These are phyloP conservation scores for Carcharodon carcharias DNA, from an alignment of 2,797 vertebrate genomes.

Conservation along the genomic window DNA sequence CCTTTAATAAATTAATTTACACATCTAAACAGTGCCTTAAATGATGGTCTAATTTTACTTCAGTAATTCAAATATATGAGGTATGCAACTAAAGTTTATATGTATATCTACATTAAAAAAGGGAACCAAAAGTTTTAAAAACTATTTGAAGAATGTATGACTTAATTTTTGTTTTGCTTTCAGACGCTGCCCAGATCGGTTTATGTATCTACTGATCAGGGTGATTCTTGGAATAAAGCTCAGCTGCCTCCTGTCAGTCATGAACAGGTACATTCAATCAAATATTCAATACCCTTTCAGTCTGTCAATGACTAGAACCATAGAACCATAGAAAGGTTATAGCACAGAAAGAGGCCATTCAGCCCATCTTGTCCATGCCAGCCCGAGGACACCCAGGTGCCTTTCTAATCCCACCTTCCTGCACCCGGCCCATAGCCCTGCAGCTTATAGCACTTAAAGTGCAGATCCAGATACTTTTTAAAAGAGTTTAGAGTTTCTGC, in stretches of 20 bases:
- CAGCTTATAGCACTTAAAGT: no score
- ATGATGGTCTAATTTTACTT: neutral
- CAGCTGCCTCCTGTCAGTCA: conserved; percentile 64
- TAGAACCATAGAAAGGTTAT: no score
- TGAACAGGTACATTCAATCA: conserved; percentile 58
- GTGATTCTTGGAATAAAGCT: conserved; percentile 60
- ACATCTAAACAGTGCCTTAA: neutral
- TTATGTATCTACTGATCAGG: conserved; percentile 68
- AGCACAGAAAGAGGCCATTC: no score
- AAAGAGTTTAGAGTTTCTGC: no score
- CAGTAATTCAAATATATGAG: neutral
- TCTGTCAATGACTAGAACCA: neutral
- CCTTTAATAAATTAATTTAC: neutral
- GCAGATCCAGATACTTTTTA: no score
- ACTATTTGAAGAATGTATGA: neutral
- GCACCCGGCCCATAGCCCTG: no score
- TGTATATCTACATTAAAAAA: neutral
- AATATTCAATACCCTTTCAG: neutral
- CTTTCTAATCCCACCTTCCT: no score
- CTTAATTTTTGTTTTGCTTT: conserved; percentile 6
- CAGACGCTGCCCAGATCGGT: conserved; percentile 65
- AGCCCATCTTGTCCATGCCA: no score
- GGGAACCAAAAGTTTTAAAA: neutral
- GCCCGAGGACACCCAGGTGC: no score
- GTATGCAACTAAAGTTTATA: neutral